phyloP scores from a whole-genome alignment of 92 coral and sea anemone species.

The Porites rus region DNA sequence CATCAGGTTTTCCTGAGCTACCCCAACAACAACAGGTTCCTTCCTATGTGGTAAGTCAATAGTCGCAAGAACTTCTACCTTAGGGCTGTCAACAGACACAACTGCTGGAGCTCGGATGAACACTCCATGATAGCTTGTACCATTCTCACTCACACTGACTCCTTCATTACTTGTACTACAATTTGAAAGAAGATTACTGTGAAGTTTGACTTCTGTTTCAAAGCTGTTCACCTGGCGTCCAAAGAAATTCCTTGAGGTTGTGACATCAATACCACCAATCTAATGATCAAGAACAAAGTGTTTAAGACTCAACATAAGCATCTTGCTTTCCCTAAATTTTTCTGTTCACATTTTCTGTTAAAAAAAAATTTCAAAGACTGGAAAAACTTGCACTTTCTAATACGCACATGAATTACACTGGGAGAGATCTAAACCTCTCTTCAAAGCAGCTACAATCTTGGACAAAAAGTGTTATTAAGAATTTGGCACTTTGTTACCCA shows the following conservation, averaged over 20 bases:
- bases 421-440: no score
- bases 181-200: constrained; percentile 48
- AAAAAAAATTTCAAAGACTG: no score
- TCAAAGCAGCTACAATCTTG: no score
- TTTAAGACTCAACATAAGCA: background rate
- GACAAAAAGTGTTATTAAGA: no score
- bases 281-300: constrained; percentile 24
- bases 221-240: constrained; percentile 97
- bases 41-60: constrained; percentile 63
- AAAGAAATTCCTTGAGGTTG: constrained; percentile 95
- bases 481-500: no score
- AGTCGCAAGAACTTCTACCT: constrained; percentile 86
- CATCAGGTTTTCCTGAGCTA: constrained; percentile 83
- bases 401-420: no score
- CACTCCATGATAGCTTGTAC: constrained; percentile 73
- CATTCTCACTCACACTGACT: background rate
- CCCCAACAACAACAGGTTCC: constrained; percentile 94
- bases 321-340: background rate
- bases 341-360: no score
- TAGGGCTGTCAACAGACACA: constrained; percentile 78
- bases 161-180: background rate
- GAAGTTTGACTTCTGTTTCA: constrained; percentile 78
- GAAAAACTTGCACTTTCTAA: no score
- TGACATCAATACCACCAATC: constrained; percentile 94
- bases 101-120: constrained; percentile 98